phyloP scores from a whole-genome alignment of 2,888 invertebrate genomes.

The Pyrrhosoma nymphula region DNA sequence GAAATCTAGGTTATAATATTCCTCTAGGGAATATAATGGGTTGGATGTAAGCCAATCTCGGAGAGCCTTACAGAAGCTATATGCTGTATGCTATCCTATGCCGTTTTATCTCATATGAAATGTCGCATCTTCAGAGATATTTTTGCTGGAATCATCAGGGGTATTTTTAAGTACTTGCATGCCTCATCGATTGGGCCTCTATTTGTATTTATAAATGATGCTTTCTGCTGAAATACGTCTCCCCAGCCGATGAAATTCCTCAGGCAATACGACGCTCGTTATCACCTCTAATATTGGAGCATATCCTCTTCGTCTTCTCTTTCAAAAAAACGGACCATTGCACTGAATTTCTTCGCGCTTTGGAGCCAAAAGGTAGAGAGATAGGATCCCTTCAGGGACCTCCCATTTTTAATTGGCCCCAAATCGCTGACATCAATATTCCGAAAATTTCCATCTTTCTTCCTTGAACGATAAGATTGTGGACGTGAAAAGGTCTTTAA shows the following conservation, averaged over 20 bases:
- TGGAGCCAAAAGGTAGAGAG: background rate
- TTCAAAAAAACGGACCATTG: background rate
- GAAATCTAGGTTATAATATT: too few species aligned
- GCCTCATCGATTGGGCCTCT: too few species aligned
- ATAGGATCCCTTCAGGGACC: background rate
- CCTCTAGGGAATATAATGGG: too few species aligned
- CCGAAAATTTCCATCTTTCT: conserved; percentile 25
- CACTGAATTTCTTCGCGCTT: background rate
- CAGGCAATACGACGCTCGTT: background rate
- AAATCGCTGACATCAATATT: conserved; percentile 55
- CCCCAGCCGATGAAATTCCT: background rate
- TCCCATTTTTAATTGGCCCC: conserved; percentile 42
- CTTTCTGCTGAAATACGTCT: background rate
- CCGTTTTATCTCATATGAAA: too few species aligned
- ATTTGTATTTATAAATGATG: background rate
- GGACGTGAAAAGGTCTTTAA: background rate
- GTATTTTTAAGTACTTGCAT: too few species aligned
- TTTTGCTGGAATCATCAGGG: too few species aligned
- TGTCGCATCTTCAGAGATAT: too few species aligned
- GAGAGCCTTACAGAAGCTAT: too few species aligned
- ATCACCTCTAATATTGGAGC: background rate
- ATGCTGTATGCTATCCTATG: too few species aligned
- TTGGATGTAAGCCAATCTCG: too few species aligned
- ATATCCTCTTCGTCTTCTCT: background rate
- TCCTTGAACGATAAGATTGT: background rate